Evolutionary conservation across 2,797 vertebrate species (phyloP).

Genomic region (Bucorvus abyssinicus): DNA sequence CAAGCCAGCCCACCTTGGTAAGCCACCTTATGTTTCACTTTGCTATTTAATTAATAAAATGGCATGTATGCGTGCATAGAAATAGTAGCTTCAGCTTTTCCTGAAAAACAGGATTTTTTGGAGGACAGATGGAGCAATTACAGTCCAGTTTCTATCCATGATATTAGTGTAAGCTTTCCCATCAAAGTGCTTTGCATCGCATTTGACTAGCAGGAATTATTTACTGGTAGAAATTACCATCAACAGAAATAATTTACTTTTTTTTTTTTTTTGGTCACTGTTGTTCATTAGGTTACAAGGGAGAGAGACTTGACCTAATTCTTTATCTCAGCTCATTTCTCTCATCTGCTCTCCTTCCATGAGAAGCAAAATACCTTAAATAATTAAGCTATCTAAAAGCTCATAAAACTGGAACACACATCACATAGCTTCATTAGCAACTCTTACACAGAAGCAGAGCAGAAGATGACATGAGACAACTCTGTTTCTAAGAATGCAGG

Average conservation of each 20-base stretch:
- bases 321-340: background rate
- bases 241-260: background rate
- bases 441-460: background rate
- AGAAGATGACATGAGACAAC: background rate
- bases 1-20: background rate
- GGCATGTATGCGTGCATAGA: background rate
- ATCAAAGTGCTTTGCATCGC: background rate
- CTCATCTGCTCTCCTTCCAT: background rate
- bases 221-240: background rate
- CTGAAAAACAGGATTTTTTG: background rate
- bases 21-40: background rate
- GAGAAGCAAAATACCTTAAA: constrained; percentile 16
- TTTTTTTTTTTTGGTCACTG: background rate
- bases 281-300: background rate
- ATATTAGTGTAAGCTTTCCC: background rate
- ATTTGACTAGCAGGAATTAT: background rate
- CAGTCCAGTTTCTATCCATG: background rate
- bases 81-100: background rate
- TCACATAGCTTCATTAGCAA: background rate
- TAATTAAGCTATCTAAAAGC: constrained; percentile 5
- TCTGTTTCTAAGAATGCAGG: background rate
- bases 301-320: background rate
- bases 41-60: background rate
- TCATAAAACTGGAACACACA: background rate
- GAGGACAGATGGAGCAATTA: background rate